Evolutionary conservation across 2,113 vertebrate species (phyloP).

Genomic region (Rhinichthys klamathensis): DNA sequence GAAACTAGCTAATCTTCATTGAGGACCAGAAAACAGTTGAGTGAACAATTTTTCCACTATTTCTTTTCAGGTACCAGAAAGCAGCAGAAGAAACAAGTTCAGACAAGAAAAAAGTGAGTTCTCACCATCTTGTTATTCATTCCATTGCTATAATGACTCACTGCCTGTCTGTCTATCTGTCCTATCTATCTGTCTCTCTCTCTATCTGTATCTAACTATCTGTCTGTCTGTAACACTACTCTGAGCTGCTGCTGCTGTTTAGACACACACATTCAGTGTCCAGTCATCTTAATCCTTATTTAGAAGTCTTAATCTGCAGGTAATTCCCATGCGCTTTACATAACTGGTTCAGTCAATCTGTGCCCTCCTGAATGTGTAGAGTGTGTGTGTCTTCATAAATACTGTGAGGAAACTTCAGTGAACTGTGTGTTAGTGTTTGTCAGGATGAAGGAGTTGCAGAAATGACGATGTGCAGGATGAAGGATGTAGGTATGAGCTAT

Average conservation of each 20-base stretch:
- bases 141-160: too few species aligned
- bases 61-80: conserved; percentile 72
- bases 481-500: background rate
- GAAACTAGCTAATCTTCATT: background rate
- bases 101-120: conserved; percentile 72
- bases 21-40: background rate
- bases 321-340: conserved; percentile 43
- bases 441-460: background rate
- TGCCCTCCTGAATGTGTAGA: background rate
- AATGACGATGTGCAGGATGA: background rate
- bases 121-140: background rate
- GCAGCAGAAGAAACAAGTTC: conserved; percentile 72
- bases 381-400: background rate
- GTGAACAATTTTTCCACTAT: background rate
- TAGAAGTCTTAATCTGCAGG: conserved; percentile 56
- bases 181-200: background rate
- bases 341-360: conserved; percentile 23
- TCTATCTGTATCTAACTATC: background rate
- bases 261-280: conserved; percentile 31
- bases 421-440: background rate
- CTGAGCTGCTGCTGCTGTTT: background rate
- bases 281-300: conserved; percentile 52
- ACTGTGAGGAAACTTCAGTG: background rate
- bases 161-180: background rate
- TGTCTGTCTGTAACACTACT: background rate